phyloP scores from a whole-genome alignment of 2,888 invertebrate species.

The Monoplex corrugatus region DNA sequence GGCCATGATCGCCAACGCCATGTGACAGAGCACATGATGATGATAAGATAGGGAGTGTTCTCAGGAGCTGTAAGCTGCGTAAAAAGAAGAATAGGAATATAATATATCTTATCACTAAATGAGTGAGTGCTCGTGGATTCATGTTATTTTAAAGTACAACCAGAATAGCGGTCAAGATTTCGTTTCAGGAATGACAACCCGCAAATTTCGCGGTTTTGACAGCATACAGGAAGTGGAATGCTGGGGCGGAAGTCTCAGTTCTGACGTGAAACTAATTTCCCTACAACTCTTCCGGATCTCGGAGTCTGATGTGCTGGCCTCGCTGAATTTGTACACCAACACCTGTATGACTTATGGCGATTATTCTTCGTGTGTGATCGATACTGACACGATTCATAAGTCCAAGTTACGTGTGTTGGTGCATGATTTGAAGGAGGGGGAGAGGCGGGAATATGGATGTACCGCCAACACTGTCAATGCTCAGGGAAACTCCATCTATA shows the following conservation, averaged over 20 bases:
- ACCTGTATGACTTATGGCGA: conserved; percentile 41
- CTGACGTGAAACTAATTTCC: conserved; percentile 40
- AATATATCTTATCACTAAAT: no score
- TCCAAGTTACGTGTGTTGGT: conserved; percentile 18
- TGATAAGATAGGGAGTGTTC: no score
- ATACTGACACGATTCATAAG: background rate
- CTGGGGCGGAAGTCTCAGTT: background rate
- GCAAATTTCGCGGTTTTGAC: background rate
- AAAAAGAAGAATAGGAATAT: background rate
- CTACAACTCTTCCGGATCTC: conserved; percentile 2
- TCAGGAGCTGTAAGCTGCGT: no score
- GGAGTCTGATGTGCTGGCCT: conserved; percentile 4
- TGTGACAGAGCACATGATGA: no score
- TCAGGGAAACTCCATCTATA: background rate
- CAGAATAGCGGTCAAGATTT: no score
- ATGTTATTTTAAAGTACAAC: no score
- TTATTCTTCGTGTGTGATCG: conserved; percentile 32
- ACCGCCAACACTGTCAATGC: background rate
- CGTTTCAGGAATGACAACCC: conserved; percentile 45
- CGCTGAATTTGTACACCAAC: conserved; percentile 35
- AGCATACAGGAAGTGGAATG: conserved; percentile 49
- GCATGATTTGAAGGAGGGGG: conserved; percentile 41
- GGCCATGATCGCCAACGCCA: no score
- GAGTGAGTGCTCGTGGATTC: no score
- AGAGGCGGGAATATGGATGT: conserved; percentile 39